phyloP scores from a whole-genome alignment of 1,140 invertebrate species.

The Pteromalus puparum region DNA sequence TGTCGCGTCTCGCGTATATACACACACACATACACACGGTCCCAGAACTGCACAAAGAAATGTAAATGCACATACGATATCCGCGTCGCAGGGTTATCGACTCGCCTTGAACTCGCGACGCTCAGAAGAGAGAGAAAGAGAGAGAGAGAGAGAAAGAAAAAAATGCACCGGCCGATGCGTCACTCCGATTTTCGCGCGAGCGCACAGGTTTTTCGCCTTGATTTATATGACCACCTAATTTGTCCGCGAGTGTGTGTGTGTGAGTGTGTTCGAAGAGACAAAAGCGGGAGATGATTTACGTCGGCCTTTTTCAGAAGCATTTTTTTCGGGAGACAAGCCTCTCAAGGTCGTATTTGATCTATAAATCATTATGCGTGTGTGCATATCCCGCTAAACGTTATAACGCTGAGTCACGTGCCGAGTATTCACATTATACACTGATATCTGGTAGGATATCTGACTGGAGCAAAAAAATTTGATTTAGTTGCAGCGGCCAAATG shows the following conservation, averaged over 20 bases:
- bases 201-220: constrained; percentile 38
- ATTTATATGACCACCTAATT: background rate
- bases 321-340: background rate
- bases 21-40: background rate
- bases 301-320: background rate
- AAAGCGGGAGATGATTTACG: background rate
- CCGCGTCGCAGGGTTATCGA: constrained; percentile 53
- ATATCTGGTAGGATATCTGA: too few relatives aligned
- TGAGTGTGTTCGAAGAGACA: background rate
- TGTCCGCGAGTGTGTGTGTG: background rate
- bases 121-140: constrained; percentile 5
- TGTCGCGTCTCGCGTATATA: background rate
- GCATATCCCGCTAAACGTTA: background rate
- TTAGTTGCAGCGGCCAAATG: too few relatives aligned
- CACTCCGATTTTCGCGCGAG: constrained; percentile 44
- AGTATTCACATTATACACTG: background rate
- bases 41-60: constrained; percentile 27
- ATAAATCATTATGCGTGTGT: background rate
- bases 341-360: background rate
- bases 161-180: constrained; percentile 46
- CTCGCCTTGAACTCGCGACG: constrained; percentile 58
- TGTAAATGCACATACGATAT: constrained; percentile 14
- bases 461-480: too few relatives aligned
- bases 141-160: background rate
- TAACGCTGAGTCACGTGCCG: background rate